phyloP scores from a whole-genome alignment of 2,797 vertebrate species.

The Anolis apletophallus region DNA sequence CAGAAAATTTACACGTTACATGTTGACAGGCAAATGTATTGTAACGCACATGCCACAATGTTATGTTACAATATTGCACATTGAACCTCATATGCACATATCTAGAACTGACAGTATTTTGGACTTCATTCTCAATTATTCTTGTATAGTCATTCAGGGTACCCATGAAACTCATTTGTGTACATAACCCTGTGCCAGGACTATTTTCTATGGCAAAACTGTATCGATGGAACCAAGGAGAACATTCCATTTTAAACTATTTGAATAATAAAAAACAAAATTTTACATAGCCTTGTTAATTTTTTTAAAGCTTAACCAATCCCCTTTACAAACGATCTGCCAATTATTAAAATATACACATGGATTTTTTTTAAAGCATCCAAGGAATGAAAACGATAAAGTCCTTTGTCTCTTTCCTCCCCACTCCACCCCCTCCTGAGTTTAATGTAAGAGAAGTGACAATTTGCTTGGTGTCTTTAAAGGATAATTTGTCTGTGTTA shows the following conservation, averaged over 20 bases:
- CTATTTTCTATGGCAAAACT: slow-evolving; percentile 55
- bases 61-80: neutral
- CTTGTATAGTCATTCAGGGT: neutral
- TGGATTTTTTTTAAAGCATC: slow-evolving; percentile 62
- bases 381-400: slow-evolving; percentile 73
- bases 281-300: slow-evolving; percentile 63
- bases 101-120: slow-evolving; percentile 3
- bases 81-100: neutral
- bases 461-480: slow-evolving; percentile 87
- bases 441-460: slow-evolving; percentile 81
- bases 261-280: slow-evolving; percentile 71
- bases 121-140: neutral
- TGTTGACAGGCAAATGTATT: neutral
- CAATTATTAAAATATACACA: slow-evolving; percentile 74
- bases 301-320: slow-evolving; percentile 72
- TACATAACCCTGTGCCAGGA: neutral
- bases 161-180: neutral
- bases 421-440: slow-evolving; percentile 64
- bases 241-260: slow-evolving; percentile 66
- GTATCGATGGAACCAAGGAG: slow-evolving; percentile 66
- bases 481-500: slow-evolving; percentile 86
- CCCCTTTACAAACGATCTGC: slow-evolving; percentile 65
- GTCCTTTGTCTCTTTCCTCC: slow-evolving; percentile 72
- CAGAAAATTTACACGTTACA: neutral
- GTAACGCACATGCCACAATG: neutral